Conservation (phyloP, 2,888 invertebrate species). For the Ligdia adustata region DNA sequence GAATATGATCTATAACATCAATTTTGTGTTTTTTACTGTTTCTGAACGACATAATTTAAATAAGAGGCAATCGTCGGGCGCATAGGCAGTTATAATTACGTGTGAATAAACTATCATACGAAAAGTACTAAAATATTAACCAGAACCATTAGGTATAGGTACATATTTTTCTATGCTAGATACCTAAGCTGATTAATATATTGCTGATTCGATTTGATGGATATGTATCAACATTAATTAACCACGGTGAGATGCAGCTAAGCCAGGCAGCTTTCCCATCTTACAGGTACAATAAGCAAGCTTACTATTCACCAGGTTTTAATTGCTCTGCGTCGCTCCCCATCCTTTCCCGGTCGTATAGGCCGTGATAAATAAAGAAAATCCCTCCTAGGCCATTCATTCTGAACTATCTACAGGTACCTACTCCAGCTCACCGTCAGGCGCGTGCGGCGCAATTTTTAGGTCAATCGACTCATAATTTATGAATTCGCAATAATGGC, state of each 20-base stretch:
- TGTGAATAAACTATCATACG: too few relatives aligned
- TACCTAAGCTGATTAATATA: too few relatives aligned
- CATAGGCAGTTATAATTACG: too few relatives aligned
- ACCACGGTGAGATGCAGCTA: constrained; percentile 45
- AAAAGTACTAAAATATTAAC: too few relatives aligned
- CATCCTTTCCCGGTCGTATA: constrained; percentile 16
- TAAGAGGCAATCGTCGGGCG: too few relatives aligned
- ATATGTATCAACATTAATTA: too few relatives aligned
- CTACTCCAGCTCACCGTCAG: constrained; percentile 5
- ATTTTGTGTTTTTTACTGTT: too few relatives aligned
- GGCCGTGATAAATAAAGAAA: constrained; percentile 40
- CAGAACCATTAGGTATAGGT: too few relatives aligned
- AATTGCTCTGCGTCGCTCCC: constrained; percentile 38
- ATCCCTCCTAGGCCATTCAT: constrained; percentile 31
- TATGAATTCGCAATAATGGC: constrained; percentile 44
- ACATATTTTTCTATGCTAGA: too few relatives aligned
- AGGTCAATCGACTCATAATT: constrained; percentile 47
- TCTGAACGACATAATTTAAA: too few relatives aligned
- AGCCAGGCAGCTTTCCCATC: constrained; percentile 28
- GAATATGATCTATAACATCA: too few relatives aligned
- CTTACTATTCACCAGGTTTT: constrained; percentile 36
- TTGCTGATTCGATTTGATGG: too few relatives aligned
- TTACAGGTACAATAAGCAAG: constrained; percentile 37
- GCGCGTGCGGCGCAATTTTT: constrained; percentile 34
- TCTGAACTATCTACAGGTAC: constrained; percentile 20